A percentile compares a stretch with the other conserved stretches of the same genome.
These are phyloP conservation scores for Antigone vipio DNA, from an alignment of 2,113 vertebrate species.

Conservation along the genomic window DNA sequence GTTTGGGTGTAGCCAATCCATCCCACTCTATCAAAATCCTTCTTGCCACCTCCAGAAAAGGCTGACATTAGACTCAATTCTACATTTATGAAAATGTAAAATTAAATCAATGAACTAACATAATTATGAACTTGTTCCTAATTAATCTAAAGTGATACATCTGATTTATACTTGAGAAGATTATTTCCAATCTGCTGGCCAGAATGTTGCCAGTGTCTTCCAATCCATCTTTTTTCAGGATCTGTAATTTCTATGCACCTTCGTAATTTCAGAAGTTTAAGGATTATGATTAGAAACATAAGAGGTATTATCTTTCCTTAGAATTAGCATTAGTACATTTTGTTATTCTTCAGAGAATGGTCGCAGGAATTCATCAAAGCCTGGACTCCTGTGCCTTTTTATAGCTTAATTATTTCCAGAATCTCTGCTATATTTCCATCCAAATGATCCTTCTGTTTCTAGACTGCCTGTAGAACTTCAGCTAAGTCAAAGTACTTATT, in stretches of 20 bases:
- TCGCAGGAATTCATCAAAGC: not conserved
- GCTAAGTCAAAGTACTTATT: not conserved
- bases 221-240: not conserved
- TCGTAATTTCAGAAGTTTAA: not conserved
- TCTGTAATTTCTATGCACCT: not conserved
- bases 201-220: not conserved
- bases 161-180: not conserved
- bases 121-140: not conserved
- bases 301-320: not conserved
- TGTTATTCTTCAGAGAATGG: not conserved
- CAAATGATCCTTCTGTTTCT: slow-evolving; percentile 8
- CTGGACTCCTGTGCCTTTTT: not conserved
- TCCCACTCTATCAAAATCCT: not conserved
- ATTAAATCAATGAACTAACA: not conserved
- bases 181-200: not conserved
- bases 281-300: not conserved
- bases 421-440: not conserved
- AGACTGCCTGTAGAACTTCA: not conserved
- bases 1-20: not conserved
- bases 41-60: not conserved
- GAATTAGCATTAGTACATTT: not conserved
- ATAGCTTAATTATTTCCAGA: slow-evolving; percentile 29
- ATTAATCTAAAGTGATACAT: not conserved
- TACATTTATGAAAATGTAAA: not conserved
- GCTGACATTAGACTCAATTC: not conserved